These are phyloP conservation scores for Scatophagus argus DNA, from an alignment of 2,113 vertebrate genomes.

Conservation along the genomic window DNA sequence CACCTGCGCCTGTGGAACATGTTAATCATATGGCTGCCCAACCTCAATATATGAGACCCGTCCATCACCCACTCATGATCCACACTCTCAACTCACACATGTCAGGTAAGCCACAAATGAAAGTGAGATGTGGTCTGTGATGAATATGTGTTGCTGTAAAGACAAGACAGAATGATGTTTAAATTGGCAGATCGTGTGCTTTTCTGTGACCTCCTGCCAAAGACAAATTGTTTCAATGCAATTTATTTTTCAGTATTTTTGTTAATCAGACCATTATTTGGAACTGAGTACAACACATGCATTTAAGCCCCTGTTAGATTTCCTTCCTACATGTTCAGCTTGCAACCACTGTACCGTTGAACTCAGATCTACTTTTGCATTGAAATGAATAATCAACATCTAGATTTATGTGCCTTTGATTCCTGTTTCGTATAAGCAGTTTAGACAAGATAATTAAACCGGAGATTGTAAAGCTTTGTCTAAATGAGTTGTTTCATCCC, in stretches of 20 bases:
- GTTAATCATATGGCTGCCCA: conserved; percentile 89
- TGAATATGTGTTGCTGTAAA: neutral
- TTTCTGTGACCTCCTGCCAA: neutral
- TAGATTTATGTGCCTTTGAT: neutral
- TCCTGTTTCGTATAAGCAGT: neutral
- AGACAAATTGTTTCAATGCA: too few species aligned
- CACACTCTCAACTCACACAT: conserved; percentile 79
- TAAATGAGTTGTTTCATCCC: neutral
- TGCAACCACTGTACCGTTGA: too few species aligned
- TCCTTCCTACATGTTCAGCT: neutral
- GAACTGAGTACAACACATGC: neutral
- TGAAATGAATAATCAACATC: neutral
- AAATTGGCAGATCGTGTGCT: neutral
- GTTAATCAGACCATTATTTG: neutral
- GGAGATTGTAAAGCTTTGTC: neutral
- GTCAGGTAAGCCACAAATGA: conserved; percentile 82
- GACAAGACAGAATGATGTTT: neutral
- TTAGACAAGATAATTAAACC: conserved; percentile 5
- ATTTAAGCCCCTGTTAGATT: neutral
- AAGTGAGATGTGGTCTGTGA: neutral
- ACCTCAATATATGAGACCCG: conserved; percentile 89
- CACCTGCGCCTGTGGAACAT: conserved; percentile 86
- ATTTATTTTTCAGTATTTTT: neutral
- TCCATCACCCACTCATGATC: conserved; percentile 86
- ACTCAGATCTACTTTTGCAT: neutral